Conservation (phyloP, 2,888 invertebrate genomes). For the Glyphotaelius pellucidus region DNA sequence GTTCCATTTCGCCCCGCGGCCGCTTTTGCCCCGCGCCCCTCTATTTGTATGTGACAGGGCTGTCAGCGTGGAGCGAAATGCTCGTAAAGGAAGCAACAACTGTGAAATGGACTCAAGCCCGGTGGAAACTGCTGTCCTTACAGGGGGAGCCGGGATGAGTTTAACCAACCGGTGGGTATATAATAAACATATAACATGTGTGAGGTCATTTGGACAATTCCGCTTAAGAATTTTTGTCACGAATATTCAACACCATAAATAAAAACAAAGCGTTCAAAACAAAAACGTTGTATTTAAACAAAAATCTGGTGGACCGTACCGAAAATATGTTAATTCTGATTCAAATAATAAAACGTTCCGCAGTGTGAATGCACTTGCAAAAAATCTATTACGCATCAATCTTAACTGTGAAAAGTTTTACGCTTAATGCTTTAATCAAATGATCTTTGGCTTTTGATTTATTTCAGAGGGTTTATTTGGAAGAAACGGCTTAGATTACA, state of each 20-base stretch:
- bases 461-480: too few relatives aligned
- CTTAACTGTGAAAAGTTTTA: neutral
- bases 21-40: conserved; percentile 8
- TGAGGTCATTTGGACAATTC: neutral
- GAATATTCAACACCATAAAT: neutral
- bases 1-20: conserved; percentile 34
- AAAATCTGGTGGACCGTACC: too few relatives aligned
- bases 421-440: too few relatives aligned
- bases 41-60: conserved; percentile 34
- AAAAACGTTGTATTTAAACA: too few relatives aligned
- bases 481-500: too few relatives aligned
- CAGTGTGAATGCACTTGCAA: neutral
- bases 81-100: conserved; percentile 51
- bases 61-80: conserved; percentile 32
- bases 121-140: neutral
- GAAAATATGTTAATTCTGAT: too few relatives aligned
- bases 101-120: conserved; percentile 41
- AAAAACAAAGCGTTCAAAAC: neutral
- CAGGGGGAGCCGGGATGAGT: neutral
- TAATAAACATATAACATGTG: neutral
- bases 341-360: neutral
- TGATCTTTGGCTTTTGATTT: too few relatives aligned
- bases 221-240: neutral
- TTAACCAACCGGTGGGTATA: neutral
- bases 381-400: neutral